Base-by-base conservation (phyloP, 1,140 invertebrate genomes). In the Harpegnathos saltator region DNA sequence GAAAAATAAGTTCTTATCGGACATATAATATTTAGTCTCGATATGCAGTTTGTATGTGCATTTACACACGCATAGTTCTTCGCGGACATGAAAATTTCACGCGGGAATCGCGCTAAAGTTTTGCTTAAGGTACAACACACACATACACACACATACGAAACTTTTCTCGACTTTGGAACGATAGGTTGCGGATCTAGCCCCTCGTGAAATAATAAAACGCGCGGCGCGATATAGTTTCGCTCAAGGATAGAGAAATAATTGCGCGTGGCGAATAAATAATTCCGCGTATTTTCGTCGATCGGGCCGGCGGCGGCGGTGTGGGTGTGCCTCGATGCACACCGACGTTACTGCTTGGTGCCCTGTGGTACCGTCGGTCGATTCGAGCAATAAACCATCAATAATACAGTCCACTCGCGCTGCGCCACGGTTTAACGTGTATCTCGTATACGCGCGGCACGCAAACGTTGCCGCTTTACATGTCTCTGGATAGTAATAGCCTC, bases 361-460 rank as follows among this genome's bases (percentile, higher is more conserved):
- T 52, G 77, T 71, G 69, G 58, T 75, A 82, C 54, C 48, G 56
- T 58, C 58, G 77, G 73, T 85, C 77, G 84, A 86, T 86, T 71
- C 68, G n/a, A 82, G 77, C 84, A 85, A 86, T 86, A 86, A 75
- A 59, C 65, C 71, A 85, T 86, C 85, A 86, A 86, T 86, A 86
- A 86, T 82, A 85, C 52, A 86, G 66, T 82, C 19, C 74, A 38
- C 26, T 29, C 56, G 56, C 38, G n/a, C n/a, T n/a, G n/a, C 56
- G 56, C 52, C 82, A 85, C 69, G 24, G 48, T 62, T 80, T 81
- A 56, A 68, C 22, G 78, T 74, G 54, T 63, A 71, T 69, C 29
- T 68, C 50, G 58, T 44, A 44, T 9, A 52, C 58, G n/a, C 78
- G 44, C 33, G 62, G 15, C 68, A 84, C 52, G 65, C 66, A 72